A percentile compares a stretch with the other conserved stretches of the same genome.
Conservation (phyloP, 92 coral and sea anemone genomes). For the Palythoa caribaeorum region DNA sequence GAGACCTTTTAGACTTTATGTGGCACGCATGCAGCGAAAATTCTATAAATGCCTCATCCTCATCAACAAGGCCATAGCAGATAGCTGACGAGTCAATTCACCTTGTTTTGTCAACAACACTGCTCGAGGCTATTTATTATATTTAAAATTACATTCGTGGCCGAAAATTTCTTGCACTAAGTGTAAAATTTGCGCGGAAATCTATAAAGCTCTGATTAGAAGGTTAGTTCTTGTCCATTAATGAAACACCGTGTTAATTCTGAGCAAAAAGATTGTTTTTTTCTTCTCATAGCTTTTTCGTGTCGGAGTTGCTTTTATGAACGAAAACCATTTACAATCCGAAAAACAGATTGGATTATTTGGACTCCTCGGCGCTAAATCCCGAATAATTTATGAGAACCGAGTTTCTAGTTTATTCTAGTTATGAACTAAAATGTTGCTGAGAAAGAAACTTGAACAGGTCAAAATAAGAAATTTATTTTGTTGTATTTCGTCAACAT, state of each 20-base stretch:
- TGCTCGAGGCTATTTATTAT: constrained; percentile 16
- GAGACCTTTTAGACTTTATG: neutral
- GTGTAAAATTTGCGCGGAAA: neutral
- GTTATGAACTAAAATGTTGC: neutral
- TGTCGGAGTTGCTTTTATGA: neutral
- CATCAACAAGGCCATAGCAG: neutral
- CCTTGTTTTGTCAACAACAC: neutral
- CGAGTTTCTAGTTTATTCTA: constrained; percentile 53
- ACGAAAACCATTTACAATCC: neutral
- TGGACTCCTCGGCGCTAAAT: constrained; percentile 41
- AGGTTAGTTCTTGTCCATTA: neutral
- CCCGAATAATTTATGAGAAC: constrained; percentile 73
- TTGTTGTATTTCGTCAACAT: no score
- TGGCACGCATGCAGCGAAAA: neutral
- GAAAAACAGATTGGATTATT: constrained; percentile 34
- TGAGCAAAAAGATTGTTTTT: neutral
- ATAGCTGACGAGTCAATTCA: constrained; percentile 9
- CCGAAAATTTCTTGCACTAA: neutral
- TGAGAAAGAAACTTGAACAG: neutral
- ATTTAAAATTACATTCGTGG: neutral
- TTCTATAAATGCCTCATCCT: neutral
- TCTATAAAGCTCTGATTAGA: neutral
- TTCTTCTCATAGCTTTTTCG: neutral
- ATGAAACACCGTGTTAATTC: neutral
- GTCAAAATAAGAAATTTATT: neutral